Evolutionary conservation across 1,140 invertebrate species (phyloP).

Genomic region (Spodoptera litura): DNA sequence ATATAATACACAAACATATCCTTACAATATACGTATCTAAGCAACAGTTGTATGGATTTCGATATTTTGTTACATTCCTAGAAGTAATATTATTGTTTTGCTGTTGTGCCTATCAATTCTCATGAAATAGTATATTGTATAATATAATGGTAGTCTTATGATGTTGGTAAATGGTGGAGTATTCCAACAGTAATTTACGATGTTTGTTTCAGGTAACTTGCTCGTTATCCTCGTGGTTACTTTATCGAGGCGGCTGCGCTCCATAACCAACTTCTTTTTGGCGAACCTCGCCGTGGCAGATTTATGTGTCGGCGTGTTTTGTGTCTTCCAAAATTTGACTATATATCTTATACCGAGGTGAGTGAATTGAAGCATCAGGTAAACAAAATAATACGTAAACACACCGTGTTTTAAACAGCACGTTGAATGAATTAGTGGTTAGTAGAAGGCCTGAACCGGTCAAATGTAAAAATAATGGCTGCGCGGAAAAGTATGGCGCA

Average conservation of each 20-base stretch:
- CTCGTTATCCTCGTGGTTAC: slow-evolving; percentile 94
- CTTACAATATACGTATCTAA: too few relatives aligned
- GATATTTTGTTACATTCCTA: too few relatives aligned
- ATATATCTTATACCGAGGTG: slow-evolving; percentile 91
- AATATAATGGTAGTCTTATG: too few relatives aligned
- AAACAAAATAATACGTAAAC: slow-evolving; percentile 23
- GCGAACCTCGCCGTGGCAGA: slow-evolving; percentile 94
- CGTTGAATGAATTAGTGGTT: slow-evolving; percentile 29
- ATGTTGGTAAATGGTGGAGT: too few relatives aligned
- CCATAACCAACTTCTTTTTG: slow-evolving; percentile 94
- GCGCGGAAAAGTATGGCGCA: background rate
- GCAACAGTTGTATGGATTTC: too few relatives aligned
- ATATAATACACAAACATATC: too few relatives aligned
- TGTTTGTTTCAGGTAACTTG: slow-evolving; percentile 90
- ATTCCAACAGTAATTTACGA: background rate
- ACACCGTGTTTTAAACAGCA: slow-evolving; percentile 22
- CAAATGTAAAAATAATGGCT: slow-evolving; percentile 14
- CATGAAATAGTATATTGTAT: too few relatives aligned
- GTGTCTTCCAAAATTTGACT: slow-evolving; percentile 93
- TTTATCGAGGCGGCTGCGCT: slow-evolving; percentile 91
- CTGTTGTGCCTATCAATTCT: too few relatives aligned
- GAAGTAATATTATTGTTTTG: too few relatives aligned
- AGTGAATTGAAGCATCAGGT: slow-evolving; percentile 54
- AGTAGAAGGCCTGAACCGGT: background rate
- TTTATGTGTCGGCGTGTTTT: slow-evolving; percentile 94